phyloP scores from a whole-genome alignment of 92 coral and sea anemone genomes.

The Pocillopora grandis region DNA sequence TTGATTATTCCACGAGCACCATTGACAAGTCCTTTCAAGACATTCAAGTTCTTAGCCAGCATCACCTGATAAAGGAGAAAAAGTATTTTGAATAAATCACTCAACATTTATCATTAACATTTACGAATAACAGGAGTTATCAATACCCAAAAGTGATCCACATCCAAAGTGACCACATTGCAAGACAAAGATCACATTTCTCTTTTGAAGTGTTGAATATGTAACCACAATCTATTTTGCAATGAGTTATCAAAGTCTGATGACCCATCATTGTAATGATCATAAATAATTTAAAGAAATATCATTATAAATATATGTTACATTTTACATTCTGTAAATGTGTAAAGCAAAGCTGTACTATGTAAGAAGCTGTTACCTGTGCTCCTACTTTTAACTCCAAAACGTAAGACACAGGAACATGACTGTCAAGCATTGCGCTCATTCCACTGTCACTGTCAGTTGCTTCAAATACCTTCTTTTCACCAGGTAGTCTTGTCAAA shows the following conservation, averaged over 20 bases:
- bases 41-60: constrained; percentile 93
- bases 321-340: too few species aligned
- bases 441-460: constrained; percentile 80
- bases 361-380: constrained; percentile 53
- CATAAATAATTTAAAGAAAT: too few species aligned
- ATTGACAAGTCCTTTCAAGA: constrained; percentile 89
- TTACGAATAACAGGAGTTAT: too few species aligned
- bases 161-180: too few species aligned
- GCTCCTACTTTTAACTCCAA: constrained; percentile 92
- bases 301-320: too few species aligned
- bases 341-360: too few species aligned
- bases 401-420: constrained; percentile 80
- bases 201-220: too few species aligned
- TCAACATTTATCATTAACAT: neutral
- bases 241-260: too few species aligned
- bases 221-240: too few species aligned
- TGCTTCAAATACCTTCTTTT: constrained; percentile 70
- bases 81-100: neutral
- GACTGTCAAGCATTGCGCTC: constrained; percentile 64
- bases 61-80: constrained; percentile 63
- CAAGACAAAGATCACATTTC: too few species aligned
- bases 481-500: constrained; percentile 67
- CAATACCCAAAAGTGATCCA: too few species aligned
- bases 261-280: too few species aligned
- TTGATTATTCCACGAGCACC: constrained; percentile 93